A percentile compares a stretch with the other conserved stretches of the same genome.
phyloP scores from a whole-genome alignment of 1,140 invertebrate species.

The Sitodiplosis mosellana region DNA sequence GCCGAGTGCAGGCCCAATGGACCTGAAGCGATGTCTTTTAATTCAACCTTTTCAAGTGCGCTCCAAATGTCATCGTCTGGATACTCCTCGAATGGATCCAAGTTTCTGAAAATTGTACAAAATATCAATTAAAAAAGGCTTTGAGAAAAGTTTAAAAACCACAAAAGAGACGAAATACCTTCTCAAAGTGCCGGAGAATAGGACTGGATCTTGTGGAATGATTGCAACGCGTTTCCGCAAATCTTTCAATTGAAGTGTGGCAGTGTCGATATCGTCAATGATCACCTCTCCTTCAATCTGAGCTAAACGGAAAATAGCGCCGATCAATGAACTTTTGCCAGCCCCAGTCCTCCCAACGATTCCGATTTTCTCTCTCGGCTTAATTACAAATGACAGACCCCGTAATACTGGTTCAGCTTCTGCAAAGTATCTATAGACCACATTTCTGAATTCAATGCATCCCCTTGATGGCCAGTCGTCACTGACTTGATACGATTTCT shows the following conservation, averaged over 20 bases:
- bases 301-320: slow-evolving; percentile 42
- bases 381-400: slow-evolving; percentile 38
- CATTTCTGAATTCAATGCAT: slow-evolving; percentile 2
- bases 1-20: slow-evolving; percentile 29
- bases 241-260: slow-evolving; percentile 22
- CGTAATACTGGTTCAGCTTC: slow-evolving; percentile 30
- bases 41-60: too few species aligned
- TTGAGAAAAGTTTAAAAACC: slow-evolving; percentile 9
- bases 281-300: background rate
- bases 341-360: slow-evolving; percentile 67
- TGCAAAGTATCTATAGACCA: slow-evolving; percentile 3
- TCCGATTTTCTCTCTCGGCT: slow-evolving; percentile 46
- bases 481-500: background rate
- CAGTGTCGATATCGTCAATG: background rate
- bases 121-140: slow-evolving; percentile 33
- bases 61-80: too few species aligned
- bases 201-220: slow-evolving; percentile 50
- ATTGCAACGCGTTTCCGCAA: slow-evolving; percentile 39
- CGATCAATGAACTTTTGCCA: slow-evolving; percentile 60
- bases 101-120: slow-evolving; percentile 40
- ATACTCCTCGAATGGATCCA: too few species aligned
- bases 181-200: slow-evolving; percentile 39
- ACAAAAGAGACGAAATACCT: background rate
- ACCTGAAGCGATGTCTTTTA: slow-evolving; percentile 27
- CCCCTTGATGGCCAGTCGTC: background rate